These are phyloP conservation scores for Abramis brama DNA, from an alignment of 2,113 vertebrate species.

Conservation along the genomic window DNA sequence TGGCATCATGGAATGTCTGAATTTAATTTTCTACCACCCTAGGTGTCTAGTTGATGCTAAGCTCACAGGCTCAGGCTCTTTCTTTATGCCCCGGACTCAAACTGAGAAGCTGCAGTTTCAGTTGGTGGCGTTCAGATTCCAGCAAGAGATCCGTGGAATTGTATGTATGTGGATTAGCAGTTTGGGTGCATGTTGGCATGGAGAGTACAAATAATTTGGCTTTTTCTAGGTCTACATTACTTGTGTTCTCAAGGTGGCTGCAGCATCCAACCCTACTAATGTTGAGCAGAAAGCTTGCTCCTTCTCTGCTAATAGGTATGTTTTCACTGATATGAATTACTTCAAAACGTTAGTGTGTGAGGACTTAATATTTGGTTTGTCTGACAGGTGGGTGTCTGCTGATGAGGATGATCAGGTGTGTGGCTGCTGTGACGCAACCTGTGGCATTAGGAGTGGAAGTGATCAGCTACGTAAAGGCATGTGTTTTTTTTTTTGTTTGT, in stretches of 20 bases:
- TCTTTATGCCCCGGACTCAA: slow-evolving; percentile 39
- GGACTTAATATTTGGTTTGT: background rate
- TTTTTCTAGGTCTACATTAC: slow-evolving; percentile 50
- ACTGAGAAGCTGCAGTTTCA: slow-evolving; percentile 40
- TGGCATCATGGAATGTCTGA: accelerated
- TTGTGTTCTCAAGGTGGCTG: slow-evolving; percentile 44
- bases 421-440: slow-evolving; percentile 48
- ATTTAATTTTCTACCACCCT: background rate
- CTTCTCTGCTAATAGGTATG: slow-evolving; percentile 25
- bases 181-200: background rate
- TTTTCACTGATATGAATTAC: background rate
- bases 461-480: slow-evolving; percentile 1
- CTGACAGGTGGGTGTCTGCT: slow-evolving; percentile 49
- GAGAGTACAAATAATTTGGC: background rate
- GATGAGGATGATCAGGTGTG: slow-evolving; percentile 43
- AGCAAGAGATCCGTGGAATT: background rate
- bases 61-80: slow-evolving; percentile 33
- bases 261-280: slow-evolving; percentile 8
- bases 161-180: background rate
- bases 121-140: slow-evolving; percentile 52
- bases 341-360: background rate
- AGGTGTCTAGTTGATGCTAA: slow-evolving; percentile 52
- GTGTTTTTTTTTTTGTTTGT: background rate
- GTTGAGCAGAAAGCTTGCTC: slow-evolving; percentile 52
- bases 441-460: slow-evolving; percentile 4